A percentile compares a stretch with the other conserved stretches of the same genome.
Evolutionary conservation across 2,113 vertebrate species (phyloP).

Genomic region (Mixornis gularis): DNA sequence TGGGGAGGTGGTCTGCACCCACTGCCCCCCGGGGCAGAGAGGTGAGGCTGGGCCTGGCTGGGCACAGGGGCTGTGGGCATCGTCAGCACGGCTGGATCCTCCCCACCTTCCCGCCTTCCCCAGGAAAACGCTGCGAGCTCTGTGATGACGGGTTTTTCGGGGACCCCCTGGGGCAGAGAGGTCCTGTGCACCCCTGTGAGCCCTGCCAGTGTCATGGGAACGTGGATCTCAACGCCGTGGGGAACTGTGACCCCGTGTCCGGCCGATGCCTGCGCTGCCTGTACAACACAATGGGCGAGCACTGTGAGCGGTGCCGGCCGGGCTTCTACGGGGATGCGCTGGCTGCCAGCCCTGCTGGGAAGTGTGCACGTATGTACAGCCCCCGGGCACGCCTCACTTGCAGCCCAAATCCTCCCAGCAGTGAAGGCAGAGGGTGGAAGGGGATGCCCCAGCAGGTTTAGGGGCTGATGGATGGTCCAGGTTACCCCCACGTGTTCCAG

Average conservation of each 20-base stretch:
- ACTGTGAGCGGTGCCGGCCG: conserved; percentile 75
- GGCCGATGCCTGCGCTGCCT: conserved; percentile 87
- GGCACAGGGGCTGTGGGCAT: neutral
- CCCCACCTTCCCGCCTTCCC: neutral
- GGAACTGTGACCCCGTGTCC: conserved; percentile 80
- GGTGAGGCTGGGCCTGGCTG: conserved; percentile 68
- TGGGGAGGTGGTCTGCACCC: conserved; percentile 85
- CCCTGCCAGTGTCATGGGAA: conserved; percentile 84
- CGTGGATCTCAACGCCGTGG: conserved; percentile 83
- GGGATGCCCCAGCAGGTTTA: neutral
- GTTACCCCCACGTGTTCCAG: neutral
- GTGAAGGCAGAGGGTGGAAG: neutral
- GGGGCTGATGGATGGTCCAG: neutral
- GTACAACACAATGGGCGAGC: conserved; percentile 77
- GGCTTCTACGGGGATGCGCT: conserved; percentile 84
- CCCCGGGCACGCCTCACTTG: rapidly evolving
- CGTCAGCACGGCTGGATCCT: rapidly evolving
- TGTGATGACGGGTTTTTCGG: conserved; percentile 90
- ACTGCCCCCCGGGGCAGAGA: conserved; percentile 83
- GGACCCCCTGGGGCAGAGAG: conserved; percentile 81
- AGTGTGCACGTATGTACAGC: conserved; percentile 78
- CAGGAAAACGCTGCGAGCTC: conserved; percentile 85
- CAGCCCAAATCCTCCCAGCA: neutral
- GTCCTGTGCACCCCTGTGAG: conserved; percentile 66
- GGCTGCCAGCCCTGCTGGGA: conserved; percentile 27